phyloP scores from a whole-genome alignment of 1,140 invertebrate species.

The Drosophila pseudoobscura region DNA sequence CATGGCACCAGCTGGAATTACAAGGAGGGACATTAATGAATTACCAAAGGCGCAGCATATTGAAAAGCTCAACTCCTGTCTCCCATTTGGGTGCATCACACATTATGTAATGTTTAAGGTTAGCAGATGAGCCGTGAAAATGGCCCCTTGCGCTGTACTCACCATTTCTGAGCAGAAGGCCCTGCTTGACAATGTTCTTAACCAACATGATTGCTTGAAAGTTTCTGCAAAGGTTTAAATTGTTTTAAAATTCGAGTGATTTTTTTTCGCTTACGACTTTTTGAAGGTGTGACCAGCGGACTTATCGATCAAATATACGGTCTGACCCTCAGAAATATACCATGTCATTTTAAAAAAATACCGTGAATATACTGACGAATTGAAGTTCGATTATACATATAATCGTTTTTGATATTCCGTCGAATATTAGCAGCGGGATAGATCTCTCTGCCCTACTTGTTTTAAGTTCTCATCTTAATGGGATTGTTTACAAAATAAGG shows the following conservation, averaged over 20 bases:
- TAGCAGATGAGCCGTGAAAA: slow-evolving; percentile 38
- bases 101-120: slow-evolving; percentile 83
- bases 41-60: not conserved
- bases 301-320: no score
- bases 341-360: no score
- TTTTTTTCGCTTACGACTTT: slow-evolving; percentile 28
- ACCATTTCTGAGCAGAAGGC: slow-evolving; percentile 78
- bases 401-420: no score
- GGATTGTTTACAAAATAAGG: no score
- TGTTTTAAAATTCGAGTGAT: slow-evolving; percentile 17
- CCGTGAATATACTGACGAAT: no score
- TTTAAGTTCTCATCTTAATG: no score
- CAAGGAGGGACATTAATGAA: not conserved
- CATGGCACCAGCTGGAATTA: slow-evolving; percentile 66
- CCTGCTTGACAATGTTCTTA: slow-evolving; percentile 78
- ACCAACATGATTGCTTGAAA: slow-evolving; percentile 79
- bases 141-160: slow-evolving; percentile 14
- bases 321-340: no score
- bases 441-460: no score
- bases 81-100: slow-evolving; percentile 5
- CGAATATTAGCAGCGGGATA: no score
- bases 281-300: slow-evolving; percentile 31
- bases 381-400: no score
- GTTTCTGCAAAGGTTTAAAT: slow-evolving; percentile 22
- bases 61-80: not conserved